Evolutionary conservation across 2,888 invertebrate genomes (phyloP).

Genomic region (Pollenia labialis): DNA sequence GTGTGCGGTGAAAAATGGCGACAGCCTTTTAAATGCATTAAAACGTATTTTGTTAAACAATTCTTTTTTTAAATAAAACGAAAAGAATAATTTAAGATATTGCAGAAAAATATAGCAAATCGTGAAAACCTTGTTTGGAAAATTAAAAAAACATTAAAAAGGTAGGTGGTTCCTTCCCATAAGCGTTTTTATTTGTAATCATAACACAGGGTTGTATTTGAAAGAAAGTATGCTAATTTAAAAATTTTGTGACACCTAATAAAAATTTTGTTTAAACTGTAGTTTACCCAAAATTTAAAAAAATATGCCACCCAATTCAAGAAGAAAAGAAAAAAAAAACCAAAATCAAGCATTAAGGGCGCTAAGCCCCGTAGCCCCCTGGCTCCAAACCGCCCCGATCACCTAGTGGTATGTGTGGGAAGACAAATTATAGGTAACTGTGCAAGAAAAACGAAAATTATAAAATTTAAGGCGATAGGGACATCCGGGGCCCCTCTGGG

Average conservation of each 20-base stretch:
- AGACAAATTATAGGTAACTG: too few relatives aligned
- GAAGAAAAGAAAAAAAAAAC: too few relatives aligned
- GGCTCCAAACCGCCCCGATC: too few relatives aligned
- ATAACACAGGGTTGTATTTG: conserved; percentile 41
- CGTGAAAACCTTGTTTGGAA: not conserved
- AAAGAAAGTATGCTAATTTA: conserved; percentile 10
- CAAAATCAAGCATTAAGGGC: too few relatives aligned
- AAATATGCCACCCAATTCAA: too few relatives aligned
- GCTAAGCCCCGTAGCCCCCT: too few relatives aligned
- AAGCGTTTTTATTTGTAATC: conserved; percentile 21
- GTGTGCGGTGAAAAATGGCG: conserved; percentile 71
- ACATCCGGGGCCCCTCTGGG: too few relatives aligned
- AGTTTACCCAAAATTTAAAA: too few relatives aligned
- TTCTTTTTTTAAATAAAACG: not conserved
- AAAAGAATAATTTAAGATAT: not conserved
- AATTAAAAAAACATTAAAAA: conserved; percentile 38
- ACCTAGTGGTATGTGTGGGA: too few relatives aligned
- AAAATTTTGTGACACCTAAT: not conserved
- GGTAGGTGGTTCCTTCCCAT: conserved; percentile 47
- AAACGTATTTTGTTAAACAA: conserved; percentile 14
- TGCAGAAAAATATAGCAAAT: not conserved
- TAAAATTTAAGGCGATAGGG: too few relatives aligned
- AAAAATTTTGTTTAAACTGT: too few relatives aligned
- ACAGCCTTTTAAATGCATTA: conserved; percentile 60
- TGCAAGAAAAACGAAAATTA: too few relatives aligned